These are phyloP conservation scores for Caerostris darwini DNA, from an alignment of 1,140 invertebrate species.

Conservation along the genomic window DNA sequence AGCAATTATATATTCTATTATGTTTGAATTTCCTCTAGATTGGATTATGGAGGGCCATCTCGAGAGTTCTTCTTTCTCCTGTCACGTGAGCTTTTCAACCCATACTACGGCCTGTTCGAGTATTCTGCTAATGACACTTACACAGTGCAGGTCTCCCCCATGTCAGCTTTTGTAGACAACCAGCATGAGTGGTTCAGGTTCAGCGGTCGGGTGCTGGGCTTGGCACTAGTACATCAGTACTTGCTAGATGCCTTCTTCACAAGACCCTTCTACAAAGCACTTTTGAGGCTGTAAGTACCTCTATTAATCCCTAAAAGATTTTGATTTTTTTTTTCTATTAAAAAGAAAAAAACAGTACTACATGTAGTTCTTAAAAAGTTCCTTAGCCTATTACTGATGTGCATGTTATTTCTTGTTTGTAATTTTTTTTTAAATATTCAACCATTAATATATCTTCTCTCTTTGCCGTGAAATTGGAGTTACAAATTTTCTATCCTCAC, in stretches of 20 bases:
- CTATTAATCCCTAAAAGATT: too few relatives aligned
- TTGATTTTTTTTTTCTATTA: too few relatives aligned
- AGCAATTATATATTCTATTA: background rate
- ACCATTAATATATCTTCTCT: too few relatives aligned
- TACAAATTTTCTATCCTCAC: too few relatives aligned
- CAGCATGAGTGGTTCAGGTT: slow-evolving; percentile 99
- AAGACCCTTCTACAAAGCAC: slow-evolving; percentile 96
- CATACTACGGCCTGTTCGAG: slow-evolving; percentile 98
- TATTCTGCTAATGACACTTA: slow-evolving; percentile 99
- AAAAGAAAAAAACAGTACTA: too few relatives aligned
- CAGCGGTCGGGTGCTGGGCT: slow-evolving; percentile 94
- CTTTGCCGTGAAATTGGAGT: too few relatives aligned
- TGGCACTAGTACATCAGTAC: slow-evolving; percentile 97
- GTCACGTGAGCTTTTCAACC: slow-evolving; percentile 97
- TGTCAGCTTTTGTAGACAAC: slow-evolving; percentile 99
- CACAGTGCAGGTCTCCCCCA: slow-evolving; percentile 97
- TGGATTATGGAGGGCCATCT: slow-evolving; percentile 98
- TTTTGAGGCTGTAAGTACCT: slow-evolving; percentile 89
- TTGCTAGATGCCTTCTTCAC: slow-evolving; percentile 98
- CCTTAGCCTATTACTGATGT: too few relatives aligned
- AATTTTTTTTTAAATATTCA: too few relatives aligned
- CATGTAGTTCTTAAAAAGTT: too few relatives aligned
- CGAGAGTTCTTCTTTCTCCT: slow-evolving; percentile 98
- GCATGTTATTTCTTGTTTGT: too few relatives aligned
- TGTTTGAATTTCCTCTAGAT: slow-evolving; percentile 80